Conservation (phyloP, 2,113 vertebrate species). For the Petrocephalus microphthalmus region DNA sequence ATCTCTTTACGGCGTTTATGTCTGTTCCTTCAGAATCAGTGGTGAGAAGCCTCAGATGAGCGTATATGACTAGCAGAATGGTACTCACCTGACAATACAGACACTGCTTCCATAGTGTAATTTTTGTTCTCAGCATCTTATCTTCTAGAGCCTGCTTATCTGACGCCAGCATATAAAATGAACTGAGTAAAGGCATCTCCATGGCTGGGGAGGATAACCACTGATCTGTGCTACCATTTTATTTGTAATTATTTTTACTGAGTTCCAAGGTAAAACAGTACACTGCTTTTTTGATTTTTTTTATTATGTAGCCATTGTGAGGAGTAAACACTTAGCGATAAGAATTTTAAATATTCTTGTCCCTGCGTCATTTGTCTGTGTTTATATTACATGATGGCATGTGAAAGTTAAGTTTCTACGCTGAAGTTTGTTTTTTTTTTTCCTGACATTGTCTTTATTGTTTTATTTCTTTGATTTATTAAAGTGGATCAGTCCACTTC, state of each 20-base stretch:
- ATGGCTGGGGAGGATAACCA: background rate
- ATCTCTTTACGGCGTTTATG: background rate
- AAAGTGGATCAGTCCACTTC: slow-evolving; percentile 70
- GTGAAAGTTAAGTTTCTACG: slow-evolving; percentile 28
- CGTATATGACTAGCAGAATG: background rate
- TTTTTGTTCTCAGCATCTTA: background rate
- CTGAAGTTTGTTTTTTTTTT: slow-evolving; percentile 36
- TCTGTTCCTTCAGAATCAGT: background rate
- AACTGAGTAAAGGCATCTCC: background rate
- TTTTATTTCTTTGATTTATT: slow-evolving; percentile 56
- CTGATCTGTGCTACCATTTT: background rate
- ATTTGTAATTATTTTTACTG: background rate
- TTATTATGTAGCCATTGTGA: background rate
- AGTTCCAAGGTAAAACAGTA: background rate
- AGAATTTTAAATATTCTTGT: background rate
- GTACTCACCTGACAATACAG: background rate
- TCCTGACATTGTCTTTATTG: slow-evolving; percentile 49
- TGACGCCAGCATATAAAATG: background rate
- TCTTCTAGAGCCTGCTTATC: background rate
- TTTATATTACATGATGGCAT: slow-evolving; percentile 30
- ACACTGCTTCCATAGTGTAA: background rate
- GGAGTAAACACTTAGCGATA: background rate
- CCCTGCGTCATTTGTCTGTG: background rate
- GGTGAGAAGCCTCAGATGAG: background rate
- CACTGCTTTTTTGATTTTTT: background rate